phyloP scores from a whole-genome alignment of 2,888 invertebrate genomes.

The Sussaba pulchella region DNA sequence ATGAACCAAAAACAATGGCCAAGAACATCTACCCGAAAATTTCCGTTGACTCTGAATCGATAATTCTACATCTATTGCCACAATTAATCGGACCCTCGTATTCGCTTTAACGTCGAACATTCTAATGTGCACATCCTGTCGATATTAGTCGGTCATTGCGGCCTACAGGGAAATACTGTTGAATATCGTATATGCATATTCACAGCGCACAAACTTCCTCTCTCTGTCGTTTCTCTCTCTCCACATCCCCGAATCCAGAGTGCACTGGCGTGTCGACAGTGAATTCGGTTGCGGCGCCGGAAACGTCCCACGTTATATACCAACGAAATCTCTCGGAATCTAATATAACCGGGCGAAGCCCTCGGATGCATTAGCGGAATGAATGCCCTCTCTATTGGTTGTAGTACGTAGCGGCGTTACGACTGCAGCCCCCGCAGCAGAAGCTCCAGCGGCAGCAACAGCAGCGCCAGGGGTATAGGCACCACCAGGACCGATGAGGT shows the following conservation, averaged over 20 bases:
- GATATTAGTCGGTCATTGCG: conserved; percentile 56
- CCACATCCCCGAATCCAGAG: background rate
- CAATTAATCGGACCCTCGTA: conserved; percentile 48
- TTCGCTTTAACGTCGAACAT: conserved; percentile 43
- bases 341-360: conserved; percentile 78
- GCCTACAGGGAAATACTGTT: conserved; percentile 51
- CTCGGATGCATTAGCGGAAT: conserved; percentile 81
- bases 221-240: background rate
- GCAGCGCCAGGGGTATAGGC: conserved; percentile 71
- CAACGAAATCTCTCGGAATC: conserved; percentile 75
- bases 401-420: conserved; percentile 50
- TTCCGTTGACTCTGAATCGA: background rate
- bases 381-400: conserved; percentile 78
- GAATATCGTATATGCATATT: conserved; percentile 50
- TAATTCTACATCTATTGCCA: conserved; percentile 26
- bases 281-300: conserved; percentile 56
- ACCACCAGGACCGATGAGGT: conserved; percentile 80
- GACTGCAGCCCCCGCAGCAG: conserved; percentile 74
- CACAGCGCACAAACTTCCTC: background rate
- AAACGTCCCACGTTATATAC: conserved; percentile 54
- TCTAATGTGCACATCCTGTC: conserved; percentile 25
- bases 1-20: no score
- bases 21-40: no score
- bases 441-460: conserved; percentile 63
- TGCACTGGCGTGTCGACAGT: conserved; percentile 43